Evolutionary conservation across 2,888 invertebrate genomes (phyloP), one percentile per base, ranked within the genome.

Genomic region (Caenorhabditis plicata): DNA sequence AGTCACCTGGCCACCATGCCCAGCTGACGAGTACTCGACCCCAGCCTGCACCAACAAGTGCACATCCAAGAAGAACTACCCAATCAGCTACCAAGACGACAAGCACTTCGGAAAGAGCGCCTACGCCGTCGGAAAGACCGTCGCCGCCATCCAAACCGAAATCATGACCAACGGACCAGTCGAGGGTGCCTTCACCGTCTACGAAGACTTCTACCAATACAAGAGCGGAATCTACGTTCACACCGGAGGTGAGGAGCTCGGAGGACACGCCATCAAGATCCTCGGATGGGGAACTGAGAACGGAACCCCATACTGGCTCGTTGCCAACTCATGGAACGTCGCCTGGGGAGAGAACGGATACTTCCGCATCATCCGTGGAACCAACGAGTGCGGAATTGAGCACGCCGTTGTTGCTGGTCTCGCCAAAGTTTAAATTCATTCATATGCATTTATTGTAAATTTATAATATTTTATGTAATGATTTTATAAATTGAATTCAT

Each of bases 251-350:
- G 83, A 85, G 8, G 61, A 55, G 0, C 85, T 83, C 20, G 92
- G 91, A 25, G 90, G 90, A 0, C 91, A 91, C 82, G 91, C 91
- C 25, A 87, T 91, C 48, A 88, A 88, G 77, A 88, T 92, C 42
- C 81, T 91, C 33, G 91, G 92, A 13, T 92, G 90, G 89, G 92
- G 92, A 35, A 88, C 90, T 65, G 66, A 64, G 22, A 46, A 55
- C 25, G 86, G 85, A 7, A 86, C 85, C 44, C 88, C 89, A 29
- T 92, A 91, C 82, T 92, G 92, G 92, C 85, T 91, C 13, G 87
- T 90, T 71, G 91, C 90, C 41, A 92, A 92, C 84, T 91, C 91
- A 0, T 92, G 92, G 92, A 92, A 92, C 83, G 85, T 86, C 0
- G 91, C 91, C 81, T 93, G 92, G 92, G 92, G 92, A 60, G 88